Base-by-base conservation (phyloP, 2,113 vertebrate genomes). In the Gasterosteus aculeatus region DNA sequence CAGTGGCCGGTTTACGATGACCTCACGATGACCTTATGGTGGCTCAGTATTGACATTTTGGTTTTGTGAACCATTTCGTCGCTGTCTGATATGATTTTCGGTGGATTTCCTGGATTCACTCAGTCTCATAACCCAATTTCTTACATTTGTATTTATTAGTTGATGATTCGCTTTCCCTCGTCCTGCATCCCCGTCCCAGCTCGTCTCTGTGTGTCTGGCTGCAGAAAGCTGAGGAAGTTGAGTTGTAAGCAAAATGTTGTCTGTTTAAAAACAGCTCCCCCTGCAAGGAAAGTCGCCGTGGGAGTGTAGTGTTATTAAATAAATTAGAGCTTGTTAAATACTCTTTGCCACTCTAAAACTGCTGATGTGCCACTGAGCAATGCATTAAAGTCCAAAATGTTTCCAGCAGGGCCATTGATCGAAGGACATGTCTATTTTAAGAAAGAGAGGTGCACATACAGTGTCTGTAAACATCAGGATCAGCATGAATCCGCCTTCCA, bases 381-480 rank as follows among this genome's bases (percentile, higher is more conserved):
- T 16, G 19, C 53, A 65, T 4, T 16, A 1, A 18, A 15, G 41
- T 26, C 71, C 47, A 41, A 16, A 66, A 59, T 41, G 39, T 75
- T 62, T 57, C 68, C 60, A 78, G n/a, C 29, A 41, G 9, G 83
- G 72, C 61, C 33, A 35, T 68, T 19, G 70, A 71, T 53, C 57
- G 41, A 31, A 49, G 54, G 18, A 29, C 41, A 8, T 59, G 35
- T 75, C 58, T 75, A 51, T 65, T 57, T 71, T 49, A 53, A 41
- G 33, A 69, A 47, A 16, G 26, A 31, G 39, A 69, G 22, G 29
- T 31, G 61, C 65, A 69, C 35, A 22, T 39, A 58, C 46, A 62
- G 19, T 54, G 63, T 68, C 72, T 77, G 5, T 54, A 61, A 79
- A 82, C 51, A 78, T 62, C 22, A 60, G 44, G 54, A 82, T 83